phyloP scores from a whole-genome alignment of 2,888 invertebrate species.

The Tineola bisselliella region DNA sequence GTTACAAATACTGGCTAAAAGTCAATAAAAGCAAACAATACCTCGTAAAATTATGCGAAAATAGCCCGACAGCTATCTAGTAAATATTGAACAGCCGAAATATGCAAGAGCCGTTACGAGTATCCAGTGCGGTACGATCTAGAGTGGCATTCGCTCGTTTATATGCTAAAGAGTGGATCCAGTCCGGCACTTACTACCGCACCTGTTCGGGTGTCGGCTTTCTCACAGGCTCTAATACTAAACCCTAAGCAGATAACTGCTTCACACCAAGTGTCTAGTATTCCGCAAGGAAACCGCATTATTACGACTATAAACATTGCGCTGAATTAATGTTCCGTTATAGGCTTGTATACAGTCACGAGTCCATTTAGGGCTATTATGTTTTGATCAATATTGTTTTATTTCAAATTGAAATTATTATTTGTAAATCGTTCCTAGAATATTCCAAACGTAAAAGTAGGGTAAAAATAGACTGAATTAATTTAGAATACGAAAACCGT shows the following conservation, averaged over 20 bases:
- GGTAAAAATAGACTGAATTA: no score
- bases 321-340: background rate
- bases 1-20: background rate
- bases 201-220: slow-evolving; percentile 13
- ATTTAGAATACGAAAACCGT: background rate
- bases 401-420: no score
- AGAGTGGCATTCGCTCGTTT: slow-evolving; percentile 21
- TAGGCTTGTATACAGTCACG: background rate
- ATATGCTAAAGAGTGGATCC: slow-evolving; percentile 27
- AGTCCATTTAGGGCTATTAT: background rate
- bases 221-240: slow-evolving; percentile 11
- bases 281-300: slow-evolving; percentile 11
- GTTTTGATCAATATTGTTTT: background rate
- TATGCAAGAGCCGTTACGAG: background rate
- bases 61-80: background rate
- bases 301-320: slow-evolving; percentile 9
- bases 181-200: slow-evolving; percentile 19
- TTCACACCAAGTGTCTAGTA: background rate
- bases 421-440: no score
- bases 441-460: no score
- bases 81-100: slow-evolving; percentile 10
- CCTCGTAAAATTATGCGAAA: background rate
- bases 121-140: background rate
- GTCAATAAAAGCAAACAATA: background rate
- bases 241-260: slow-evolving; percentile 13